These are phyloP conservation scores for Mallateleia sp. DNA, from an alignment of 2,888 invertebrate genomes.

Conservation along the genomic window DNA sequence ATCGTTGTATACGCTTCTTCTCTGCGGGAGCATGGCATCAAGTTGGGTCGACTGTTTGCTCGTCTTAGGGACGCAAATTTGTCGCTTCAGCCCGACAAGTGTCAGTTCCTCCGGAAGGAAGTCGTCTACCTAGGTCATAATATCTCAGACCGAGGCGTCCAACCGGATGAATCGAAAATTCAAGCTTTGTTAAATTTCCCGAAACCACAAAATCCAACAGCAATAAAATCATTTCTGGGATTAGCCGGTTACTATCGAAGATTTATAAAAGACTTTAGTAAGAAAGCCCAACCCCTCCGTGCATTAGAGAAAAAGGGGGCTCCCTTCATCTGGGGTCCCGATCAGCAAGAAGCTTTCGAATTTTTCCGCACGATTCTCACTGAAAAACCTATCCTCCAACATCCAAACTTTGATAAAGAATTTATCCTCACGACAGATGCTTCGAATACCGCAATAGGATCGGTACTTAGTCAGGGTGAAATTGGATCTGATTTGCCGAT, in stretches of 20 bases:
- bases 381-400: conserved; percentile 60
- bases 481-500: conserved; percentile 58
- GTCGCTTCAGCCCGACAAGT: conserved; percentile 79
- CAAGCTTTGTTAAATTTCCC: conserved; percentile 1
- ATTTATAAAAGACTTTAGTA: conserved; percentile 32
- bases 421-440: conserved; percentile 75
- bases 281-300: conserved; percentile 17
- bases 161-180: conserved; percentile 24
- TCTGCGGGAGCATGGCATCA: conserved; percentile 27
- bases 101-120: conserved; percentile 82
- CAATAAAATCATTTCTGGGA: conserved; percentile 36
- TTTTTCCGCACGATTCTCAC: no score
- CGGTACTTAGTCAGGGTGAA: conserved; percentile 64
- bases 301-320: conserved; percentile 3
- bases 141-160: conserved; percentile 82
- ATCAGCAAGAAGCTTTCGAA: not conserved
- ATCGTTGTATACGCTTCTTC: not conserved
- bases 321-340: not conserved
- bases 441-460: conserved; percentile 59
- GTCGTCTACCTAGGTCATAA: conserved; percentile 81
- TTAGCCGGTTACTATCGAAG: conserved; percentile 22
- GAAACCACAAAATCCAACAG: not conserved
- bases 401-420: conserved; percentile 54
- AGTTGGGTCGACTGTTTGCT: conserved; percentile 63
- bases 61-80: conserved; percentile 69